Evolutionary conservation across 2,888 invertebrate genomes (phyloP).

Genomic region (Dromius quadrimaculatus): DNA sequence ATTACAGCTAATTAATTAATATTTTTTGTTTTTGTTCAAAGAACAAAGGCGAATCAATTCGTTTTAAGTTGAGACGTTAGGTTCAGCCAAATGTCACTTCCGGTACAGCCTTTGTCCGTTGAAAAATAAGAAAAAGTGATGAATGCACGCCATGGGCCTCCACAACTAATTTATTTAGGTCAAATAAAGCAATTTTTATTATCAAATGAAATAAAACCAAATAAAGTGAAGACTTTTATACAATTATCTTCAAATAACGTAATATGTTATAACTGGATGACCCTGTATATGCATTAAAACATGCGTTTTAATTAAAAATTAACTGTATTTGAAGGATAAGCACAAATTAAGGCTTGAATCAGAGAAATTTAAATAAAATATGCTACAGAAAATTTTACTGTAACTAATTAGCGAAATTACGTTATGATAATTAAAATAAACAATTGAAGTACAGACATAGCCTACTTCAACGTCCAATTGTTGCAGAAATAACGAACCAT

Average conservation of each 20-base stretch:
- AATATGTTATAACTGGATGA: neutral
- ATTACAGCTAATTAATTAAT: too few relatives aligned
- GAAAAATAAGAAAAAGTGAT: neutral
- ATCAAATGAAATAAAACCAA: neutral
- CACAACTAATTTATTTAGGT: too few relatives aligned
- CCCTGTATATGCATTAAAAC: too few relatives aligned
- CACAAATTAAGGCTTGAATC: neutral
- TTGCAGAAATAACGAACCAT: too few relatives aligned
- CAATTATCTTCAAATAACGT: too few relatives aligned
- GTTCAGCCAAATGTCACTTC: neutral
- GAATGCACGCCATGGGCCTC: too few relatives aligned
- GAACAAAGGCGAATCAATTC: too few relatives aligned
- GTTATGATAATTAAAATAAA: neutral
- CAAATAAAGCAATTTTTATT: neutral
- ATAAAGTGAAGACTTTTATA: neutral
- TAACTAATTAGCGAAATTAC: neutral
- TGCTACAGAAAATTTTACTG: neutral
- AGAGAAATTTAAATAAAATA: neutral
- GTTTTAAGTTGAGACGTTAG: too few relatives aligned
- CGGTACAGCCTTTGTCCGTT: neutral
- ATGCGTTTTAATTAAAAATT: neutral
- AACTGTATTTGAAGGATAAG: too few relatives aligned
- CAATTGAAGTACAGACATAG: neutral
- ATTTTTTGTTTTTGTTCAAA: too few relatives aligned
- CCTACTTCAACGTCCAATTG: too few relatives aligned